A percentile compares a stretch with the other conserved stretches of the same genome.
These are phyloP conservation scores for Lepus timidus DNA, from an alignment of 2,113 vertebrate genomes.

Conservation along the genomic window DNA sequence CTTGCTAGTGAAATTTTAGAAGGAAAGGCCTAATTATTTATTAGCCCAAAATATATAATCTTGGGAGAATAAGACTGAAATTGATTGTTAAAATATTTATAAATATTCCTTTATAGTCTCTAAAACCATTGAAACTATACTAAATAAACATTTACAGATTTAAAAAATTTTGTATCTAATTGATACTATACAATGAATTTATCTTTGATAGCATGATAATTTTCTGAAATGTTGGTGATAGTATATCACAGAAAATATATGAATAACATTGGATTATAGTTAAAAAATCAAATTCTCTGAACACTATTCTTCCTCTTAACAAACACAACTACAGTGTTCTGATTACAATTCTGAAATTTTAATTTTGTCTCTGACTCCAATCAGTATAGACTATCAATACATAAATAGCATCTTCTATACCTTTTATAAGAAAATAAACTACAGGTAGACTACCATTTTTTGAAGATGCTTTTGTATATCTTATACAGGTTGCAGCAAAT, in stretches of 20 bases:
- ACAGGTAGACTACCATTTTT: not conserved
- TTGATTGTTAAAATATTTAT: not conserved
- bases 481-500: not conserved
- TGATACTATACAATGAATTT: not conserved
- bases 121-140: not conserved
- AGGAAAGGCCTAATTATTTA: not conserved
- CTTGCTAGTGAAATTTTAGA: not conserved
- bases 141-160: slow-evolving; percentile 5
- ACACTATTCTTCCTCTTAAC: not conserved
- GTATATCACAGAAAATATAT: not conserved
- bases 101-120: not conserved
- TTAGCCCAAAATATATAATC: not conserved
- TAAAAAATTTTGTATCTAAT: not conserved
- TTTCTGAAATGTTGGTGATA: not conserved
- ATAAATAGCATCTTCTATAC: not conserved
- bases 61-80: not conserved
- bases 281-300: not conserved
- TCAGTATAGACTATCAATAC: slow-evolving; percentile 12
- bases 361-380: not conserved
- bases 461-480: not conserved
- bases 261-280: not conserved
- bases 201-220: slow-evolving; percentile 1
- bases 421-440: not conserved
- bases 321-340: not conserved
- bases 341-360: slow-evolving; percentile 37